phyloP scores from a whole-genome alignment of 30 jellyfish, hydroid and myxozoan species.

The Pelagia noctiluca region DNA sequence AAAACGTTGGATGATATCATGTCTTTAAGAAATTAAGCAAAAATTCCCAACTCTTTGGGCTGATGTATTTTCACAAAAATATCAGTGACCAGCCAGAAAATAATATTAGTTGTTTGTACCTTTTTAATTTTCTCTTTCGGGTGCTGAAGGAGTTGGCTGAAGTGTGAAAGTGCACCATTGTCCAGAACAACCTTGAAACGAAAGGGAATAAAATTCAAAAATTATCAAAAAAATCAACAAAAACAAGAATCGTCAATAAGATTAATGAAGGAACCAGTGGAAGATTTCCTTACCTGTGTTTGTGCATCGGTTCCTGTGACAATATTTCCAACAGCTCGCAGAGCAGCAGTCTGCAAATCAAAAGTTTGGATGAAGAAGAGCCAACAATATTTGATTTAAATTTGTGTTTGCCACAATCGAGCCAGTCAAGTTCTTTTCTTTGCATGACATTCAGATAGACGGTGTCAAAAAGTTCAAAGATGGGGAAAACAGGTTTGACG shows the following conservation, averaged over 20 bases:
- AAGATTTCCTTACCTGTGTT: conserved; percentile 78
- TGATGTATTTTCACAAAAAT: not conserved
- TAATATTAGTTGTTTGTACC: conserved; percentile 16
- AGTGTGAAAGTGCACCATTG: conserved; percentile 82
- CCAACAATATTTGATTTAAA: no score
- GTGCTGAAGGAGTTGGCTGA: conserved; percentile 87
- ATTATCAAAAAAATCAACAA: not conserved
- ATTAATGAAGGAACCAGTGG: not conserved
- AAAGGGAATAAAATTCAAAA: not conserved
- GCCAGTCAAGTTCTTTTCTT: no score
- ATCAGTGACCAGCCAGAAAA: not conserved
- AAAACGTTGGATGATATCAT: no score
- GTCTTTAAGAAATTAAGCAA: no score
- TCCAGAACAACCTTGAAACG: conserved; percentile 79
- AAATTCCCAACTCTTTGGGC: no score
- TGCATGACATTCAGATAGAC: no score
- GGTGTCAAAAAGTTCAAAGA: no score
- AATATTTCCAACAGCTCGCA: conserved; percentile 98
- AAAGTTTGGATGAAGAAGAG: no score
- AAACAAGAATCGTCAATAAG: not conserved
- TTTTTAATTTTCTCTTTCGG: conserved; percentile 96
- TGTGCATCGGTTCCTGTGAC: conserved; percentile 99
- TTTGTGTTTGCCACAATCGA: no score
- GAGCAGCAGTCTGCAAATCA: conserved; percentile 97
- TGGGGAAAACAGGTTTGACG: no score